Evolutionary conservation across 2,797 vertebrate species (phyloP).

Genomic region (Melanotaenia pygmaea): DNA sequence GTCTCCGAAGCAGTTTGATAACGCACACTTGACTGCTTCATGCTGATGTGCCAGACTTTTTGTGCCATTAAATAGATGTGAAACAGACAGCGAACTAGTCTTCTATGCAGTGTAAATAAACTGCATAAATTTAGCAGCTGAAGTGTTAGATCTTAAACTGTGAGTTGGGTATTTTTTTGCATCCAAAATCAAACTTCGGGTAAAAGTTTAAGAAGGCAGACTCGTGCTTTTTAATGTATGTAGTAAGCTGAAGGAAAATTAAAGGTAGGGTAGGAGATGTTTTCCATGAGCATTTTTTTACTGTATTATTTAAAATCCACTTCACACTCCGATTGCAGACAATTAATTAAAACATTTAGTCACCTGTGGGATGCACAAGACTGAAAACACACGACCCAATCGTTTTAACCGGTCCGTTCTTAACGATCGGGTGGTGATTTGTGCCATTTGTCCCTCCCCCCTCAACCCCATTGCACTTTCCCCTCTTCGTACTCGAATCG

Average conservation of each 20-base stretch:
- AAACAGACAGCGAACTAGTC: slow-evolving; percentile 64
- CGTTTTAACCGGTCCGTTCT: too few species aligned
- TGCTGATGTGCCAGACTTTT: slow-evolving; percentile 64
- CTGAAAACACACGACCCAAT: too few species aligned
- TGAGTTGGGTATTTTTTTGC: slow-evolving; percentile 25
- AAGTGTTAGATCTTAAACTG: slow-evolving; percentile 71
- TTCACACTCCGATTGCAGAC: too few species aligned
- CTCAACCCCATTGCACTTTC: too few species aligned
- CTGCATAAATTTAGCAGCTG: slow-evolving; percentile 74
- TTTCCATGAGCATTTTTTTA: too few species aligned
- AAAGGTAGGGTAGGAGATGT: background rate
- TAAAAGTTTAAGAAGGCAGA: slow-evolving; percentile 15
- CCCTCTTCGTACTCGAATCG: too few species aligned
- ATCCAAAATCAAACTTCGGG: slow-evolving; percentile 6
- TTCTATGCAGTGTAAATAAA: slow-evolving; percentile 81
- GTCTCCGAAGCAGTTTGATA: slow-evolving; percentile 42
- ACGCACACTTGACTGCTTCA: slow-evolving; percentile 22
- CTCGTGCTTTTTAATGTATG: background rate
- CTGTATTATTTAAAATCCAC: too few species aligned
- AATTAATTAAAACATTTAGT: too few species aligned
- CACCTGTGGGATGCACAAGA: too few species aligned
- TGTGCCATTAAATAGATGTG: slow-evolving; percentile 77
- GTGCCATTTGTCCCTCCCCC: too few species aligned
- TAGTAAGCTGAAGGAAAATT: background rate
- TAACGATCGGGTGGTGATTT: too few species aligned